phyloP scores from a whole-genome alignment of 35 echinoderm and acorn worm species.

The Stichopus chloronotus region DNA sequence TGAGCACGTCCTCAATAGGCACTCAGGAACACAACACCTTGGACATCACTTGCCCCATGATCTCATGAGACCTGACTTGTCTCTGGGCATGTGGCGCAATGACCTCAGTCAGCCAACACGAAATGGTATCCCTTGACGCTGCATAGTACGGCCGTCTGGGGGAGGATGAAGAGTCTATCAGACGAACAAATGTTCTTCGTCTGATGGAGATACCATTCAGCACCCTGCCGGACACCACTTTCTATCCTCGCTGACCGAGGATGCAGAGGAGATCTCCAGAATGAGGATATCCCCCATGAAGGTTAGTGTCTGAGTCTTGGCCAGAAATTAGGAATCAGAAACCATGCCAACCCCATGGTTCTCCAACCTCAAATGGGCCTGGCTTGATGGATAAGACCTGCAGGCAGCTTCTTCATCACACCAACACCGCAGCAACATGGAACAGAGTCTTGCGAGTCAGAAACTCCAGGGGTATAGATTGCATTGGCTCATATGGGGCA shows the following conservation, averaged over 20 bases:
- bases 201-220: too few relatives aligned
- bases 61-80: not conserved
- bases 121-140: not conserved
- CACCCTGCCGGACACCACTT: too few relatives aligned
- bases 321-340: not conserved
- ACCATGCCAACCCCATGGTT: too few relatives aligned
- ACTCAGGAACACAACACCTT: not conserved
- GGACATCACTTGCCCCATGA: not conserved
- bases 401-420: not conserved
- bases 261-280: not conserved
- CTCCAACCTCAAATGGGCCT: not conserved
- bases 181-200: too few relatives aligned
- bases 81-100: not conserved
- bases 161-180: not conserved
- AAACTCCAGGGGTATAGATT: too few relatives aligned
- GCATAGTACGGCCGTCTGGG: not conserved
- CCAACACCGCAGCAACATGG: not conserved
- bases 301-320: not conserved
- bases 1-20: too few relatives aligned
- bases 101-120: not conserved
- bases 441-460: too few relatives aligned
- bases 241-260: too few relatives aligned
- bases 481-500: too few relatives aligned
- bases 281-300: not conserved
- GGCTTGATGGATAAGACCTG: not conserved